phyloP scores from a whole-genome alignment of 2,797 vertebrate species.

The Silurus aristotelis region DNA sequence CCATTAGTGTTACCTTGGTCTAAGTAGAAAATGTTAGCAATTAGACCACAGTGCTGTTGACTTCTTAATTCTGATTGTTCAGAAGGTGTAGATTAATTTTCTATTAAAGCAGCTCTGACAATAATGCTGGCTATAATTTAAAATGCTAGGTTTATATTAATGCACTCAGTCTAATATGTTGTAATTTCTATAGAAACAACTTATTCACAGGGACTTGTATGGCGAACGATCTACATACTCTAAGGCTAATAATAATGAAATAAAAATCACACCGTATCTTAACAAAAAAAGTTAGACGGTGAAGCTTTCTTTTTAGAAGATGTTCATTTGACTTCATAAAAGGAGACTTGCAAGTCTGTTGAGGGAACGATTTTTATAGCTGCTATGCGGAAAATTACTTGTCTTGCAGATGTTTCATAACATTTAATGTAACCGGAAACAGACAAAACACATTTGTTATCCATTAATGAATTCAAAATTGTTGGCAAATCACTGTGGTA shows the following conservation, averaged over 20 bases:
- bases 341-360: neutral
- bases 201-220: conserved; percentile 13
- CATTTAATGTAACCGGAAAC: neutral
- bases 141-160: conserved; percentile 23
- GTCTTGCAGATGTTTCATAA: conserved; percentile 9
- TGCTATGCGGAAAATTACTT: conserved; percentile 13
- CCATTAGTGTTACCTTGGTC: conserved; percentile 24
- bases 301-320: conserved; percentile 17
- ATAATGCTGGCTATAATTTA: conserved; percentile 12
- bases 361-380: conserved; percentile 9
- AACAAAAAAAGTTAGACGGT: neutral
- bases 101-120: conserved; percentile 14
- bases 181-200: conserved; percentile 14
- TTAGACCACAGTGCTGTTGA: conserved; percentile 33
- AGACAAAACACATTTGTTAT: neutral
- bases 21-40: conserved; percentile 30
- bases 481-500: conserved; percentile 25
- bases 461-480: conserved; percentile 12
- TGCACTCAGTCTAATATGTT: conserved; percentile 3
- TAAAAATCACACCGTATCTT: neutral
- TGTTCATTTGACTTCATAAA: neutral
- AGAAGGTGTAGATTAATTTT: conserved; percentile 8
- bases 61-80: conserved; percentile 23
- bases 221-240: neutral
- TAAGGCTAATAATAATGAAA: conserved; percentile 18